Evolutionary conservation across 2,113 vertebrate genomes (phyloP), one percentile per base, ranked within the genome.

Genomic region (Chlamydotis undulata): DNA sequence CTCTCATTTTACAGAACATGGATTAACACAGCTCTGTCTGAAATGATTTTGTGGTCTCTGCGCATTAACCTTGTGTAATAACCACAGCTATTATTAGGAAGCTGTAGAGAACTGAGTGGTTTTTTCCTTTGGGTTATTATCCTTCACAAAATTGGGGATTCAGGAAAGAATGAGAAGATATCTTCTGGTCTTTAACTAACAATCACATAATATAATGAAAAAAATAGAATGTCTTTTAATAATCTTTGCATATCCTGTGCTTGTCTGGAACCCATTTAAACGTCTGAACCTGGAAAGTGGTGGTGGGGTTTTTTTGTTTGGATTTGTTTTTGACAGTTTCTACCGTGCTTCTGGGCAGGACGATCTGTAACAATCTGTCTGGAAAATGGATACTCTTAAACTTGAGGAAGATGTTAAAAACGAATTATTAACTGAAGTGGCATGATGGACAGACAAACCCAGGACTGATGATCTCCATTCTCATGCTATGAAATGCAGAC

Each of bases 1-100:
- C 65, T 87, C 69, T 87, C 59, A 59, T 94, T 87, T 91, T 80
- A 82, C 39, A 86, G 63, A 94, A 77, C 52, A 87, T 35, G 39
- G 81, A 88, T 91, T 92, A 90, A 87, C 10, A 74, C 19, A 84
- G 65, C 19, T 37, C 45, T 60, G 6, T 35, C 55, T 45, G 68
- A 91, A 78, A 80, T 19, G 13, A 87, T 87, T 83, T 74, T 84
- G 68, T 69, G 55, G 28, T 83, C 45, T 79, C 52, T 63, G 12
- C 33, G 75, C 4, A 23, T n/a, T 84, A 90, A 90, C 19, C 23
- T 60, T 12, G 17, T 28, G 57, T 68, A 80, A 57, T 65, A 91
- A 80, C 61, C 63, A 74, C 57, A 77, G 50, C 52, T 80, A 61
- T 84, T 96, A 74, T 61, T 71, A 74, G 59, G 56, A 77, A 88